Evolutionary conservation across 2,888 invertebrate species (phyloP), one percentile per base, ranked within the genome.

Genomic region (Carabus problematicus): DNA sequence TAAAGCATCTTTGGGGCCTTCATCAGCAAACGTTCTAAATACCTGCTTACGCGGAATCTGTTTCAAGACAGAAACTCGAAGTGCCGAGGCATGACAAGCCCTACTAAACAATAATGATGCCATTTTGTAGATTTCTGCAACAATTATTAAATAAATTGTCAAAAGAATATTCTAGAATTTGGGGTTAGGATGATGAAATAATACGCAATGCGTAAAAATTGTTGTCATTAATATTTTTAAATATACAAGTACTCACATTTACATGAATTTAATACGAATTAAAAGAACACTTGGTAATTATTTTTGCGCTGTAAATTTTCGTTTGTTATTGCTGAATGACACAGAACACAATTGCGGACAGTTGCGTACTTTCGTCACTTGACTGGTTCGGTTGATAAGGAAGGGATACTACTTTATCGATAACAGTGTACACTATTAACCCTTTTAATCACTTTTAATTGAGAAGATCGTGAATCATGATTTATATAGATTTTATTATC

Each of bases 21-120:
- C 87, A 14, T 85, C 82, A 6, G 86, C 83, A 78, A 86, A 88
- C 69, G 83, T 85, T 75, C 88, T 81, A 62, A 85, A 75, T n/a
- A 84, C 77, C 77, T 84, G 83, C 73, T 84, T 84, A 74, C 79
- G 82, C 4, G 85, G 84, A 59, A 82, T 80, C 74, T 81, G 82
- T 74, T 83, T 83, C 9, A 84, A 82, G 41, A 83, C 80, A 43
- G 84, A 83, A 54, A 82, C 77, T 75, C 80, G 83, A 42, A 85
- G 74, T 8, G 79, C 76, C 61, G 83, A 81, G 9, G 82, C 52
- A 8, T 68, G 54, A 64, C 72, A 72, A 41, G 62, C 62, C 41
- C 69, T 61, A 39, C 62, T 45, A 3, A 69, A 16, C 11, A 69
- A 14, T 62, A 69, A 12, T 40, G 69, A 69, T 18, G 69, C 69